phyloP scores from a whole-genome alignment of 2,797 vertebrate species.

The Anomalospiza imberbis region DNA sequence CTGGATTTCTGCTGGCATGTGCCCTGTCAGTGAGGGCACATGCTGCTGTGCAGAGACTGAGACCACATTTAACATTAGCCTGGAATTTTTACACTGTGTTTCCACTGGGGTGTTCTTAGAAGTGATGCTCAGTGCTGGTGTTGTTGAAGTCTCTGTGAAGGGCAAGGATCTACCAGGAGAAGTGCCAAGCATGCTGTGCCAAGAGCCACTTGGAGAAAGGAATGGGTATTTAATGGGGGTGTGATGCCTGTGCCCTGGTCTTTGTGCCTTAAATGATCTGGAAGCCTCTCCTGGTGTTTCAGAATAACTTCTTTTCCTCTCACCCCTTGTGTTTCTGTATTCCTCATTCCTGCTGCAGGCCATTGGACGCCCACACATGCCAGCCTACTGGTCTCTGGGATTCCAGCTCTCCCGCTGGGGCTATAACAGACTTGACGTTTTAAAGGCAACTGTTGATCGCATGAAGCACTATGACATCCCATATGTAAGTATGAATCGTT shows the following conservation, averaged over 20 bases:
- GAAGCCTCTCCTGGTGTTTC: neutral
- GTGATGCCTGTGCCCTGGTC: neutral
- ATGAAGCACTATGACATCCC: conserved; percentile 47
- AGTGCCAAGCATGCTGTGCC: neutral
- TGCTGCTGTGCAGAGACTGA: neutral
- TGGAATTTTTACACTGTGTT: neutral
- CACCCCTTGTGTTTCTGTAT: neutral
- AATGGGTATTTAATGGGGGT: neutral
- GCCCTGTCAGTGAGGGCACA: rapidly evolving
- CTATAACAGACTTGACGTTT: neutral
- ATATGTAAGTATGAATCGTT: neutral
- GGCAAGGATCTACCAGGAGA: neutral
- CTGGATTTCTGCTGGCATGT: neutral
- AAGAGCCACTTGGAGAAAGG: neutral
- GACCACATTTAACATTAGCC: neutral
- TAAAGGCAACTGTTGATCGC: neutral
- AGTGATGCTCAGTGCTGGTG: neutral
- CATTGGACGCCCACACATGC: conserved; percentile 52
- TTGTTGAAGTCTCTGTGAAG: neutral
- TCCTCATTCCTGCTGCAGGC: conserved; percentile 9
- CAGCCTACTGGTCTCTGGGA: conserved; percentile 64
- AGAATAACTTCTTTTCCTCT: neutral
- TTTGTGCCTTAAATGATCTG: neutral
- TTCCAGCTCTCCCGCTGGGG: conserved; percentile 61
- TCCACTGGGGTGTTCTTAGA: neutral